Conservation (phyloP, 2,888 invertebrate genomes). For the Augiades crinisus region DNA sequence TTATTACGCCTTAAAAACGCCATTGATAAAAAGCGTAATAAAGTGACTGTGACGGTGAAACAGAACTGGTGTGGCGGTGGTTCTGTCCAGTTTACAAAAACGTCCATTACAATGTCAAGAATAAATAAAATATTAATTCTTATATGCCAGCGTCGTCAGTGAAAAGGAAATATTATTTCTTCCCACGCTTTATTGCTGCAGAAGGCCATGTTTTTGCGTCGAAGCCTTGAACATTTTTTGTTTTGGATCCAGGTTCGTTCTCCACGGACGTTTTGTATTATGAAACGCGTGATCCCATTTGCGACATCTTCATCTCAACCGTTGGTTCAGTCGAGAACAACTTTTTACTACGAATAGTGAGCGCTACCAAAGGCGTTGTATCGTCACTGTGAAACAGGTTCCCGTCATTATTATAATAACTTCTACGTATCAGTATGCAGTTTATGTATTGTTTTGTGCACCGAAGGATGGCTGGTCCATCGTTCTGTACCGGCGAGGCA, state of each 20-base stretch:
- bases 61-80: too few species aligned
- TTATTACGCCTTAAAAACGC: too few species aligned
- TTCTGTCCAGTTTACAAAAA: not conserved
- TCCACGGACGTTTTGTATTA: slow-evolving; percentile 9
- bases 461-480: too few species aligned
- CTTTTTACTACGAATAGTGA: slow-evolving; percentile 24
- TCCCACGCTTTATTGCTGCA: slow-evolving; percentile 21
- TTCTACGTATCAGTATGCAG: not conserved
- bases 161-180: slow-evolving; percentile 8
- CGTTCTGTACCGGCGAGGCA: too few species aligned
- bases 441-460: slow-evolving; percentile 12
- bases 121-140: not conserved
- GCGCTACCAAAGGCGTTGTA: slow-evolving; percentile 13
- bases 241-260: not conserved
- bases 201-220: slow-evolving; percentile 8
- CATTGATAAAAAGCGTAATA: too few species aligned
- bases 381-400: slow-evolving; percentile 11
- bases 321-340: slow-evolving; percentile 11
- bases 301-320: slow-evolving; percentile 22
- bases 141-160: not conserved
- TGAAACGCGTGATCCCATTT: slow-evolving; percentile 17
- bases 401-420: slow-evolving; percentile 23
- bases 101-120: not conserved
- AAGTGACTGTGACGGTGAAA: too few species aligned
- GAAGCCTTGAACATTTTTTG: slow-evolving; percentile 20